Conservation (phyloP, 92 coral and sea anemone species). For the Heliopora coerulea region DNA sequence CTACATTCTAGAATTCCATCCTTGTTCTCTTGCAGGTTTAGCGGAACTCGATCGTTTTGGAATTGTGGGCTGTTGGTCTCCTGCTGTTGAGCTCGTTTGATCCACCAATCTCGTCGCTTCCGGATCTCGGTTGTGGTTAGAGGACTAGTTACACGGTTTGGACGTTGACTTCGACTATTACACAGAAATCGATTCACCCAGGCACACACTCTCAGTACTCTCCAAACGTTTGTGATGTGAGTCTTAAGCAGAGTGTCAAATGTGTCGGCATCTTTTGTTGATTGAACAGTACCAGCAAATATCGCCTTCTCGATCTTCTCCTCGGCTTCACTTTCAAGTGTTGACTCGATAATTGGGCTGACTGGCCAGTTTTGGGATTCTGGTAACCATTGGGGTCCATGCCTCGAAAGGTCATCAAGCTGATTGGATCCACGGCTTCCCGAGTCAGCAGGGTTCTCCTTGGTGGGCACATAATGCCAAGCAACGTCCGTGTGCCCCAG, state of each 20-base stretch:
- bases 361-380: neutral
- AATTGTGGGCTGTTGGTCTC: neutral
- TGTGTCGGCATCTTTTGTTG: neutral
- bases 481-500: slow-evolving; percentile 29
- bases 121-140: neutral
- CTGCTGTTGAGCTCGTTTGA: neutral
- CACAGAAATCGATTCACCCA: slow-evolving; percentile 11
- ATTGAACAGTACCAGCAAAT: neutral
- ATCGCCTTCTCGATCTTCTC: slow-evolving; percentile 5
- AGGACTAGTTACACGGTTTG: neutral
- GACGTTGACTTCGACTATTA: neutral
- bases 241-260: neutral
- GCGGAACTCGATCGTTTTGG: neutral
- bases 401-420: neutral
- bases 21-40: too few relatives aligned
- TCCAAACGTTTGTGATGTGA: slow-evolving; percentile 5
- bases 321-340: neutral
- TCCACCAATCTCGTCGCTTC: neutral
- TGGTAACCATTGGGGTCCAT: neutral
- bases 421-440: slow-evolving; percentile 45
- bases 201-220: neutral
- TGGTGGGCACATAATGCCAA: slow-evolving; percentile 48
- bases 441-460: slow-evolving; percentile 49
- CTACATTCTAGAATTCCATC: too few relatives aligned
- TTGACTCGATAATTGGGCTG: slow-evolving; percentile 1